Base-by-base conservation (phyloP, 2,888 invertebrate species). In the Scelioninae gen. 1 region DNA sequence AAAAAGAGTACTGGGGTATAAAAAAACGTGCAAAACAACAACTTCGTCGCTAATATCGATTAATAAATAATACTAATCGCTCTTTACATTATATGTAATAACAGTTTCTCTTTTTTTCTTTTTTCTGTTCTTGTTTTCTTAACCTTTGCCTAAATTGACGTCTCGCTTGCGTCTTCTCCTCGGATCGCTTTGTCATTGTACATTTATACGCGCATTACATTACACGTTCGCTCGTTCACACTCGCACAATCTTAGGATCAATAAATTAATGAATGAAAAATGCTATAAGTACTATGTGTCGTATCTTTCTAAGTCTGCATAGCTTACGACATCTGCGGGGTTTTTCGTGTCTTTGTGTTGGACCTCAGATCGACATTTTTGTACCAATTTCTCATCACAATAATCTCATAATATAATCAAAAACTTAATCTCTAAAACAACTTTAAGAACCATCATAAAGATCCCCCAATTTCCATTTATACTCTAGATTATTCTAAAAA, bases 211-310 rank as follows among this genome's bases (percentile, higher is more conserved):
- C 74, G 29, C 62, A 34, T 38, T 34, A 29, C 51, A 47, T 75
- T n/a, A n/a, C n/a, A n/a, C n/a, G n/a, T n/a, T n/a, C n/a, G n/a
- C n/a, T 47, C 66, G 45, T 43, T 43, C 47, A 72, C 74, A 68
- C 63, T 43, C 51, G 53, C 40, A 79, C 87, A 84, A 86, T 85
- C 82, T 88, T 87, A 88, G 84, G 88, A 86, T 90, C 88, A 90
- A 91, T 91, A 91, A 92, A 91, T 90, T 89, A 90, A 91, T 86
- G 86, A 75, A 88, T 88, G 89, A 88, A 87, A 79, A 90, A 89
- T 88, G 89, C 90, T 91, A 90, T 90, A 90, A 91, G 90, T 91
- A 91, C 90, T 89, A 91, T 87, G 88, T 88, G 86, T 87, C 69
- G 75, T 82, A 78, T 78, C 31, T 49, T 74, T 4, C 81, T 81